phyloP scores from a whole-genome alignment of 2,797 vertebrate species.

The Melanitta fusca region DNA sequence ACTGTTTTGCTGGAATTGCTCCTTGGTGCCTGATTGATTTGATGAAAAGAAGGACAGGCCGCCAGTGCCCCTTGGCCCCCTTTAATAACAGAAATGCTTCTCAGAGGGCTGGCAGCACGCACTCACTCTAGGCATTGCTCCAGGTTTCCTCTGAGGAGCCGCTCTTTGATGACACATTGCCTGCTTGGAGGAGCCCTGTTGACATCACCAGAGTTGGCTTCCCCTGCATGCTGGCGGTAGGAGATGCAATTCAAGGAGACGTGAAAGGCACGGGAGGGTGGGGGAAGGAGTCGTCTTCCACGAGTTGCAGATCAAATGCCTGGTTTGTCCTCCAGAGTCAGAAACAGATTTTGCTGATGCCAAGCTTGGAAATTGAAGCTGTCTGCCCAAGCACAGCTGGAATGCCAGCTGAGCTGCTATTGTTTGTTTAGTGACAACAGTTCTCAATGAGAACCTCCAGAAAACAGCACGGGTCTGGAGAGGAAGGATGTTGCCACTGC shows the following conservation, averaged over 20 bases:
- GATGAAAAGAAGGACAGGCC: background rate
- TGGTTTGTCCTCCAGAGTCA: background rate
- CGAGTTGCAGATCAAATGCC: background rate
- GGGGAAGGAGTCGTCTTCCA: background rate
- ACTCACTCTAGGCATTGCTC: background rate
- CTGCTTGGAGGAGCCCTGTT: background rate
- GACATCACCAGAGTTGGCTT: background rate
- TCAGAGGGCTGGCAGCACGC: background rate
- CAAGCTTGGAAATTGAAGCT: background rate
- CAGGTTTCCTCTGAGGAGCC: background rate
- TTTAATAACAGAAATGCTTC: background rate
- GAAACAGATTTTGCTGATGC: background rate
- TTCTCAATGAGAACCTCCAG: background rate
- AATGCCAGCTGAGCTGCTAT: background rate
- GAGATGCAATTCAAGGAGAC: background rate
- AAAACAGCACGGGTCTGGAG: background rate
- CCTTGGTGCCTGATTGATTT: background rate
- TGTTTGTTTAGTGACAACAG: background rate
- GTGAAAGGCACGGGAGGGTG: background rate
- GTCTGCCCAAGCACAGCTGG: background rate
- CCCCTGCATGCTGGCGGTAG: accelerated
- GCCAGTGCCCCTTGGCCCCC: background rate
- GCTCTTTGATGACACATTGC: background rate
- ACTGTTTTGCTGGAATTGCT: background rate
- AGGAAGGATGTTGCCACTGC: background rate